These are phyloP conservation scores for Leptopilina drosophilae DNA, from an alignment of 2,888 invertebrate genomes.

Conservation along the genomic window DNA sequence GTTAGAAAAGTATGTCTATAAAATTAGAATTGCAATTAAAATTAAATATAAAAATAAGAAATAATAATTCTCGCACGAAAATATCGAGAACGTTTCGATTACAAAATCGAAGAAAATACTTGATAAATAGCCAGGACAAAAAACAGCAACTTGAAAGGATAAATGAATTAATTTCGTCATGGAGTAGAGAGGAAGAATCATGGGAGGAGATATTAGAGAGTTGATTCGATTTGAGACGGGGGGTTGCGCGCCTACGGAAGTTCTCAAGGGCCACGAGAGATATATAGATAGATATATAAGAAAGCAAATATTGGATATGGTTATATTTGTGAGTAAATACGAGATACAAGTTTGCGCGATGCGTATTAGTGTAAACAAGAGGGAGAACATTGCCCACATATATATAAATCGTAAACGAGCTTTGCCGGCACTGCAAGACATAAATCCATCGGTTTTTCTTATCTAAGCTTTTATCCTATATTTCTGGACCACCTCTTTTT, in stretches of 20 bases:
- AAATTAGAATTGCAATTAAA: too few species aligned
- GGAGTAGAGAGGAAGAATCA: conserved; percentile 10
- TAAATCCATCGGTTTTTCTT: conserved; percentile 72
- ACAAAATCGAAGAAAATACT: too few species aligned
- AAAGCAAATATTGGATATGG: conserved; percentile 71
- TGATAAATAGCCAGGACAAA: neutral
- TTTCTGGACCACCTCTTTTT: conserved; percentile 53
- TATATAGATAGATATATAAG: conserved; percentile 63
- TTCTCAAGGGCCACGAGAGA: conserved; percentile 57
- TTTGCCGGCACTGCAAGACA: conserved; percentile 65
- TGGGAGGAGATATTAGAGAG: conserved; percentile 33
- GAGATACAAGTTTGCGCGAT: conserved; percentile 62
- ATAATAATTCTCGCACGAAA: too few species aligned
- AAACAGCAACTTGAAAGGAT: conserved; percentile 15
- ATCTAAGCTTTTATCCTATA: conserved; percentile 64
- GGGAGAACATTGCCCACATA: conserved; percentile 50
- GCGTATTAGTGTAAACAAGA: conserved; percentile 67
- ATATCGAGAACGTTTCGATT: too few species aligned
- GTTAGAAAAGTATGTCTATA: too few species aligned
- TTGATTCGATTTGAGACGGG: conserved; percentile 38
- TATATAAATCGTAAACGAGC: conserved; percentile 64
- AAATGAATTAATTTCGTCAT: conserved; percentile 39
- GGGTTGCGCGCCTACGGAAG: conserved; percentile 50
- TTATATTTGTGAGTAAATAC: conserved; percentile 73
- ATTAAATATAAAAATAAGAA: too few species aligned